These are phyloP conservation scores for Oreamnos americanus DNA, from an alignment of 2,113 vertebrate species.

Conservation along the genomic window DNA sequence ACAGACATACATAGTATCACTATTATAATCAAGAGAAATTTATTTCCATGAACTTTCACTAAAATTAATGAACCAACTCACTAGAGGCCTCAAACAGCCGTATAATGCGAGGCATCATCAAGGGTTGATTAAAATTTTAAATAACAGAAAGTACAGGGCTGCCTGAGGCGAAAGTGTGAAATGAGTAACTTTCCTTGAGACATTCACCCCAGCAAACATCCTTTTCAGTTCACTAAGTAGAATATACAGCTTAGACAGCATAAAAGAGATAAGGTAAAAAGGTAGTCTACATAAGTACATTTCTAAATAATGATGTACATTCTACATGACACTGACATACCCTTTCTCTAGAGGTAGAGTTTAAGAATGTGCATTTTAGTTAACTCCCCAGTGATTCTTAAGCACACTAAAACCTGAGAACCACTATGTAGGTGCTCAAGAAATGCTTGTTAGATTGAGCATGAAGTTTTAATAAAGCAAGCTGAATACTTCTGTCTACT, in stretches of 20 bases:
- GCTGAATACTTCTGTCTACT: background rate
- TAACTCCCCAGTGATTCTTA: background rate
- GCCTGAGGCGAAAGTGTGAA: background rate
- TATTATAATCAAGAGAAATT: slow-evolving; percentile 36
- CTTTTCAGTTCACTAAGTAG: slow-evolving; percentile 13
- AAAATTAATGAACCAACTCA: background rate
- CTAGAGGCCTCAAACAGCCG: slow-evolving; percentile 6
- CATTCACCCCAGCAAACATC: background rate
- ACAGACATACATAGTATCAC: background rate
- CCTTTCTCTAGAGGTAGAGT: background rate
- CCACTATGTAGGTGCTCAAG: background rate
- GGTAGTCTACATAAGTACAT: background rate
- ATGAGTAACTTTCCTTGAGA: background rate
- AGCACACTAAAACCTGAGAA: background rate
- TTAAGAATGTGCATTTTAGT: slow-evolving; percentile 17
- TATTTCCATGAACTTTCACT: slow-evolving; percentile 32
- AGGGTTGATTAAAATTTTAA: slow-evolving; percentile 31
- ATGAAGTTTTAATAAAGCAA: background rate
- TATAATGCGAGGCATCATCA: slow-evolving; percentile 5
- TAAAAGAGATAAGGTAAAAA: background rate
- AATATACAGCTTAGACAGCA: background rate
- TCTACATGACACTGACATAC: background rate
- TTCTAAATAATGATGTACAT: background rate
- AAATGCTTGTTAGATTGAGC: background rate
- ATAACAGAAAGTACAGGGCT: slow-evolving; percentile 38